phyloP scores from a whole-genome alignment of 1,140 invertebrate genomes.

The Augochlora pura region DNA sequence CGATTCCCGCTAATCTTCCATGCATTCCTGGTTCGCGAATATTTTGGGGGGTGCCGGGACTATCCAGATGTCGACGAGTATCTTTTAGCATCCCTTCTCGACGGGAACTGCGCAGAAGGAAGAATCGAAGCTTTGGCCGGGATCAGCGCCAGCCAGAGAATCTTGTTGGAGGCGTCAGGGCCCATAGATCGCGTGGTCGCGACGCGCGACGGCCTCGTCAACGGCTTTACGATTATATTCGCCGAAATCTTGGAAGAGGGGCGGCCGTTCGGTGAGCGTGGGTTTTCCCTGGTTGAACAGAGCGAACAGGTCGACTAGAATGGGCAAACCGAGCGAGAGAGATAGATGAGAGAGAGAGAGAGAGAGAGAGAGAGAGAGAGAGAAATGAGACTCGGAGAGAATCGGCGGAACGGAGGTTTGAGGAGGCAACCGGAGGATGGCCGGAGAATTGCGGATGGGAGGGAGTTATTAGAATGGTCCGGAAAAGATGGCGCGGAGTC shows the following conservation, averaged over 20 bases:
- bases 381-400: conserved; percentile 1
- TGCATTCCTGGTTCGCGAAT: too few relatives aligned
- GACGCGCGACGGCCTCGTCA: conserved; percentile 29
- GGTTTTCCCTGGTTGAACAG: not conserved
- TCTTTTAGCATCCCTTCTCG: too few relatives aligned
- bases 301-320: not conserved
- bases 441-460: conserved; percentile 61
- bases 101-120: not conserved
- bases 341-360: too few relatives aligned
- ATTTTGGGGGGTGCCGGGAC: too few relatives aligned
- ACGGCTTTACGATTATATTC: conserved; percentile 65
- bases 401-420: conserved; percentile 43
- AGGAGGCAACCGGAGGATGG: conserved; percentile 43
- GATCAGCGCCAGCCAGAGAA: not conserved
- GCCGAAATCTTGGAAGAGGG: conserved; percentile 57
- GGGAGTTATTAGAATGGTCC: conserved; percentile 81
- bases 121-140: not conserved
- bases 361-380: too few relatives aligned
- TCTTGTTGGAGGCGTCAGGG: not conserved
- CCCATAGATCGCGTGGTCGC: conserved; percentile 5
- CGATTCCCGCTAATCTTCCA: too few relatives aligned
- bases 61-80: too few relatives aligned
- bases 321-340: conserved; percentile 6
- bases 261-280: conserved; percentile 35
- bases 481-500: conserved; percentile 81